phyloP scores from a whole-genome alignment of 2,797 vertebrate genomes.

The Natrix natrix region DNA sequence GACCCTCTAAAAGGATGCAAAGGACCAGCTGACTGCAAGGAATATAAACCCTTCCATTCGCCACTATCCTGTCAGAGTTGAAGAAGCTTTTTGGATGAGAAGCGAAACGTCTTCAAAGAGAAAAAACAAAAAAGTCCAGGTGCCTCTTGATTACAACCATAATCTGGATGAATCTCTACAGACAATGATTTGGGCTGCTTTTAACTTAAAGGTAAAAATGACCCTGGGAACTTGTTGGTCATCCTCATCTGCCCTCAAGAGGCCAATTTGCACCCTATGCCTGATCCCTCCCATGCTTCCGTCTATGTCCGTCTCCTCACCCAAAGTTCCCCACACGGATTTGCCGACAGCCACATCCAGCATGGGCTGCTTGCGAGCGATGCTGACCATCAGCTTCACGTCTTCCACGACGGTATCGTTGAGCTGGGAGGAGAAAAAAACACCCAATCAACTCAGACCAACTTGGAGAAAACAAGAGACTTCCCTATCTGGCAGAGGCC shows the following conservation, averaged over 20 bases:
- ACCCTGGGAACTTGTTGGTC: background rate
- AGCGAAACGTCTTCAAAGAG: too few species aligned
- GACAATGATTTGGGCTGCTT: background rate
- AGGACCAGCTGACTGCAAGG: too few species aligned
- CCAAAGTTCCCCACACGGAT: constrained; percentile 88
- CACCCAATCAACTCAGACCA: background rate
- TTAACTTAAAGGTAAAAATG: background rate
- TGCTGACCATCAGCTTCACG: constrained; percentile 87
- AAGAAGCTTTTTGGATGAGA: too few species aligned
- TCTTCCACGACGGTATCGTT: constrained; percentile 83
- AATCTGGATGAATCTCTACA: too few species aligned
- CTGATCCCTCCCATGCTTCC: background rate
- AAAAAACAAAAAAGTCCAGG: too few species aligned
- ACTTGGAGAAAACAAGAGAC: background rate
- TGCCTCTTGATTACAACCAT: too few species aligned
- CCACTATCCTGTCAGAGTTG: too few species aligned
- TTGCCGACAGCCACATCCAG: constrained; percentile 87
- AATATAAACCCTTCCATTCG: too few species aligned
- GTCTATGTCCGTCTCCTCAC: constrained; percentile 64
- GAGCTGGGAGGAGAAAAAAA: constrained; percentile 63
- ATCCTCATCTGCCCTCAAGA: too few species aligned
- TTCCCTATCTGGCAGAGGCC: background rate
- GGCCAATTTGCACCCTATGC: background rate
- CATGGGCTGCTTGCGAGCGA: constrained; percentile 93
- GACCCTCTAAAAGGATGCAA: too few species aligned